These are phyloP conservation scores for Aphidius colemani DNA, from an alignment of 2,888 invertebrate species.

Conservation along the genomic window DNA sequence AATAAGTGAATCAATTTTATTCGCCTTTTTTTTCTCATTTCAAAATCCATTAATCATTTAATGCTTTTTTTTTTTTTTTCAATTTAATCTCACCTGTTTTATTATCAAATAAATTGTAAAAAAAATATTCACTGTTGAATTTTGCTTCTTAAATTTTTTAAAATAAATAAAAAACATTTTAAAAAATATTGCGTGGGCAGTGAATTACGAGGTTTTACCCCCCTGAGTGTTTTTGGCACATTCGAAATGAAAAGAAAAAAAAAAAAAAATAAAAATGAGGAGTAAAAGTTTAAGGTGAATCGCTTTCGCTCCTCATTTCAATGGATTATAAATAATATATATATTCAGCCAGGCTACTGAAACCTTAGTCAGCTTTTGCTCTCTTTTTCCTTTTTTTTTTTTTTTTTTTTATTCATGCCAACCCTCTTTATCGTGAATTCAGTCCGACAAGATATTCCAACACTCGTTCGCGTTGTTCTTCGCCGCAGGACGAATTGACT, in stretches of 20 bases:
- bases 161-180: neutral
- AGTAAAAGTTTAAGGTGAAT: constrained; percentile 29
- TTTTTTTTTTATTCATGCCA: no score
- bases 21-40: no score
- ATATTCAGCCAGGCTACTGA: constrained; percentile 46
- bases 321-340: constrained; percentile 51
- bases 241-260: constrained; percentile 8
- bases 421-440: no score
- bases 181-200: constrained; percentile 40
- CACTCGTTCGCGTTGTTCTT: no score
- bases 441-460: no score
- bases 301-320: constrained; percentile 45
- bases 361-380: constrained; percentile 21
- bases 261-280: neutral
- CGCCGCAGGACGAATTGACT: no score
- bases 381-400: no score
- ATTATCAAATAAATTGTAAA: constrained; percentile 1
- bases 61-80: constrained; percentile 10
- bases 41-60: neutral
- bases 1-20: no score
- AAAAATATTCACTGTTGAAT: constrained; percentile 18
- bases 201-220: constrained; percentile 44
- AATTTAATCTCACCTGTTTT: constrained; percentile 7
- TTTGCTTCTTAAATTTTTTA: constrained; percentile 25
- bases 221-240: constrained; percentile 33